Conservation (phyloP, 2,888 invertebrate species). For the Calameuta pallipes region DNA sequence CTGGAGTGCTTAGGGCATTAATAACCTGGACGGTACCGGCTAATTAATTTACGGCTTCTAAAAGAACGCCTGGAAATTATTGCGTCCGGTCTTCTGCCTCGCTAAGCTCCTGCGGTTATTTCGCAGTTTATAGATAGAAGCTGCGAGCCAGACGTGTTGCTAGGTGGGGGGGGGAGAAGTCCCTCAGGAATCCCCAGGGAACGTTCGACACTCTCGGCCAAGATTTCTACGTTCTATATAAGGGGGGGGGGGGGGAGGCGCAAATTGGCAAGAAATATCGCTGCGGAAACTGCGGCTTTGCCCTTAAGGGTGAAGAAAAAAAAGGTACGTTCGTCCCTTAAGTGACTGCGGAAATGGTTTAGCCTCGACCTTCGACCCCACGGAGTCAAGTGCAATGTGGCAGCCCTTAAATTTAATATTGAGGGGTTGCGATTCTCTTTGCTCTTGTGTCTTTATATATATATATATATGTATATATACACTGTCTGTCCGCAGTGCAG, state of each 20-base stretch:
- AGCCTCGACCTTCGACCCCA: neutral
- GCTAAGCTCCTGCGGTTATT: neutral
- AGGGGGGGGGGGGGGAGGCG: neutral
- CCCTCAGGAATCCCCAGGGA: neutral
- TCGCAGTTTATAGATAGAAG: neutral
- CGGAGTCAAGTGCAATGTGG: neutral
- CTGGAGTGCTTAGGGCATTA: neutral
- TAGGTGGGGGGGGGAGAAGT: neutral
- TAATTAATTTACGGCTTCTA: slow-evolving; percentile 12
- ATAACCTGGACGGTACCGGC: neutral
- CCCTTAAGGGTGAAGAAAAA: neutral
- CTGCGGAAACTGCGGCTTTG: neutral
- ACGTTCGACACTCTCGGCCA: neutral
- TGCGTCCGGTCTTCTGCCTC: slow-evolving; percentile 11
- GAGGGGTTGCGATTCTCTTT: neutral
- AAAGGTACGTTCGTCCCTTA: neutral
- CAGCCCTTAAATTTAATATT: neutral
- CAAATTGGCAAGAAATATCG: neutral
- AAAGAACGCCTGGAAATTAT: slow-evolving; percentile 15
- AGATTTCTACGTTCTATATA: neutral
- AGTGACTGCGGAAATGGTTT: neutral
- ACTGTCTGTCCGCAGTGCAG: neutral
- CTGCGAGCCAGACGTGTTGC: neutral
- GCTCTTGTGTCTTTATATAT: neutral
- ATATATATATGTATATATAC: neutral